Conservation (phyloP, 2,113 vertebrate genomes). For the Calidris pygmaea region DNA sequence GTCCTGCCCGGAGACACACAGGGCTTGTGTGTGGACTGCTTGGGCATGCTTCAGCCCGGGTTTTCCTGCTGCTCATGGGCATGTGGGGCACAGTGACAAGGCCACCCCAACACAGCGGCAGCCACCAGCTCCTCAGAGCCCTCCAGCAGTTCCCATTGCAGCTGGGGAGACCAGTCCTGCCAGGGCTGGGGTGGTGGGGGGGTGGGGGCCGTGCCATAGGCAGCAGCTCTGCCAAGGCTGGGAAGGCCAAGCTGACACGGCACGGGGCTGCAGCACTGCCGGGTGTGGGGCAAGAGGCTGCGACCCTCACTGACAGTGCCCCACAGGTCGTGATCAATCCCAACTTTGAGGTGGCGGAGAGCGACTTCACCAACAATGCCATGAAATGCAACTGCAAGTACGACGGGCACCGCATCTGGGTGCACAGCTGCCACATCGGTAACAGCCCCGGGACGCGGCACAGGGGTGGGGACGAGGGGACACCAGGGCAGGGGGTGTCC, state of each 20-base stretch:
- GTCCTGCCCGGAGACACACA: accelerated
- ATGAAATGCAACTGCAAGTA: conserved; percentile 99
- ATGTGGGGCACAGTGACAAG: accelerated
- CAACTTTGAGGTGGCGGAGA: conserved; percentile 93
- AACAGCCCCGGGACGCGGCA: accelerated
- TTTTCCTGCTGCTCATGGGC: not conserved
- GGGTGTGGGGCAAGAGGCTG: not conserved
- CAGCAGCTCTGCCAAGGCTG: not conserved
- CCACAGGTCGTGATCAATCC: conserved; percentile 94
- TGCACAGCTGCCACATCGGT: conserved; percentile 96
- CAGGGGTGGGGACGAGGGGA: not conserved
- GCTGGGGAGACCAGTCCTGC: not conserved
- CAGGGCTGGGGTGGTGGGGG: not conserved
- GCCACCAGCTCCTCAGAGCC: not conserved
- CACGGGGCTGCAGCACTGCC: not conserved
- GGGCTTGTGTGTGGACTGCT: accelerated
- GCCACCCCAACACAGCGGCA: not conserved
- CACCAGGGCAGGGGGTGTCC: not conserved
- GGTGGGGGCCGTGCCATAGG: accelerated
- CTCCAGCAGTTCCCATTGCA: not conserved
- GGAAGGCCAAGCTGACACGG: accelerated
- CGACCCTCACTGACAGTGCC: not conserved
- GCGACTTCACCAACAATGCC: conserved; percentile 96
- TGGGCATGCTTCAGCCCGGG: not conserved
- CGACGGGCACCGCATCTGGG: conserved; percentile 94